Evolutionary conservation across 2,888 invertebrate species (phyloP), one percentile per base, ranked within the genome.

Genomic region (Orthonevra nobilis): DNA sequence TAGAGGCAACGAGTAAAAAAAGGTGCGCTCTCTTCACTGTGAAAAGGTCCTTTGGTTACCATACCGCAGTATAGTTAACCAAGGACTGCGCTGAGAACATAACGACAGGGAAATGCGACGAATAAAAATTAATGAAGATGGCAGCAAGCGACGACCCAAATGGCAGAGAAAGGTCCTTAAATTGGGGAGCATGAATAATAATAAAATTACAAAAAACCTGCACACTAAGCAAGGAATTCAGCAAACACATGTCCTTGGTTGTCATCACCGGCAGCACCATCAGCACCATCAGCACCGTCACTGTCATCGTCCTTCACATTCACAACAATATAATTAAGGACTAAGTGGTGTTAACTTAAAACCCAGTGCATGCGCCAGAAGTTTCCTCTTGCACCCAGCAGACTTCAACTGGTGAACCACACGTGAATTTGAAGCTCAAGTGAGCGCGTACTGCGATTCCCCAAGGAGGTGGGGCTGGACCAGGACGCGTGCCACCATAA

Each of bases 291-390:
- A 42, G 20, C 12, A 17, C 10, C 17, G 52, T 72, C 30, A 32
- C 26, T n/a, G 23, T 23, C 23, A 5, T 26, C 52, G 79, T 79
- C 64, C 60, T 60, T 79, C 72, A 61, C 60, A 73, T 54, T 79
- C 60, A 66, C 64, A 79, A 79, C 77, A 79, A 73, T 79, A 73
- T 68, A 79, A 79, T 79, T 79, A 79, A 79, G 79, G 73, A 73
- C 79, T 79, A 79, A 79, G 66, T 73, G 73, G 66, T 73, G 79
- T 79, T 79, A 79, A 68, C 73, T 73, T 79, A 73, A 79, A 79
- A 79, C 73, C 38, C 73, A 46, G 54, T 46, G 32, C 40, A 42
- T 40, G 30, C 36, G 36, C 48, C 36, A 50, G 56, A 10, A 74
- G 54, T 58, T 69, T 46, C 32, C 28, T 54, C 20, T 44, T 60